Evolutionary conservation across 2,113 vertebrate genomes (phyloP), one percentile per base, ranked within the genome.

Genomic region (Mesitornis unicolor): DNA sequence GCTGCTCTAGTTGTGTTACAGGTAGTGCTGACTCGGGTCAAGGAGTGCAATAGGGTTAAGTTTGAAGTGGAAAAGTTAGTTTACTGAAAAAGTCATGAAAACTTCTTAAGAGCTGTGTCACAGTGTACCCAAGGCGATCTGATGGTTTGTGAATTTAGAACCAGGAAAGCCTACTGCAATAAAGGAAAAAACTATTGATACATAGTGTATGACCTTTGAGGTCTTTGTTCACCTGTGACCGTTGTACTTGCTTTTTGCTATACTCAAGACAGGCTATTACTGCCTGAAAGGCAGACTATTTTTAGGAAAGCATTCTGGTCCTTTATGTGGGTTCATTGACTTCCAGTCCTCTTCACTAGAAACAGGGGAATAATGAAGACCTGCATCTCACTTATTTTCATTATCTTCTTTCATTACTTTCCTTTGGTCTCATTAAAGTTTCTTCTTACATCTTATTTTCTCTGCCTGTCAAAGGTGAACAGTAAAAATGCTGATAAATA

Each of bases 401-500:
- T 79, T 92, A 95, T 68, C 40, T 88, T 76, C 90, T 93, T 82
- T 88, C 65, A 77, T 90, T 95, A 79, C 67, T 88, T 97, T 89
- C 18, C 28, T 75, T 89, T 95, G 81, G 71, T 82, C 69, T 95
- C 86, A 78, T 93, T 93, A 89, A 92, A 91, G 45, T 84, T 95
- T 89, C 74, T 95, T 57, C 40, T 86, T 96, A 67, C 76, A 63
- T 96, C 84, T 82, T 95, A 76, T 93, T 95, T 97, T 96, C 67
- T 91, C 59, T 94, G 68, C 93, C 92, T 96, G 83, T 96, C 95
- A 94, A 92, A 94, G 83, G 74, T 93, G 95, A 97, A 59, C 76
- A 80, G 86, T 94, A 84, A 96, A 95, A 95, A 90, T 69, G 33
- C 75, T 43, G 36, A 88, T 96, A 97, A 96, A 97, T 95, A 97